Base-by-base conservation (phyloP, 2,113 vertebrate species). In the Pedionomus torquatus region DNA sequence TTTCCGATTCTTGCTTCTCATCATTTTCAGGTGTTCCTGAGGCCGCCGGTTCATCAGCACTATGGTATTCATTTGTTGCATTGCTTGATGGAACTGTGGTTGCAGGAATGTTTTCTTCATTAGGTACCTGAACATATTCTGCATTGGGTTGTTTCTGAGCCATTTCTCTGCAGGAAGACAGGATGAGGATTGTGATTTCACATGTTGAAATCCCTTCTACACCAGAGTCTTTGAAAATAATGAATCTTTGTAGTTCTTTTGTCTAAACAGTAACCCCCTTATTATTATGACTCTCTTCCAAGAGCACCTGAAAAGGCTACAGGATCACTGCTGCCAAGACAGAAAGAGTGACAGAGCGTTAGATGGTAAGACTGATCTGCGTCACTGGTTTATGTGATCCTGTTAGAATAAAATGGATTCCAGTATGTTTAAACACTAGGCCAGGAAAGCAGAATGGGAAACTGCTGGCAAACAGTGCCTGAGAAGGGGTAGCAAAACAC, bases 81-180 rank as follows among this genome's bases (percentile, higher is more conserved):
- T 94, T 96, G 93, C 85, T 97, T 2, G 85, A 10, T 76, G 95
- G 85, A 72, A 64, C 66, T 58, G 95, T 69, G 79, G 92, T 93
- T 1, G n/a, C 26, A 25, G 97, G 97, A 49, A 70, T 52, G n/a
- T 60, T 76, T 43, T 97, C 93, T 79, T 98, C 97, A 11, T 57
- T 68, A 46, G 98, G 96, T 71, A 98, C 95, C 48, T 93, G 49
- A 35, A 74, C 79, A 1, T 91, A 96, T 15, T 96, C 96, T 44
- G 58, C 76, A 46, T 65, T 86, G 82, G 83, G 5, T 39, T 89
- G 94, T 89, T 84, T 89, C 28, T 96, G 89, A 77, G 87, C 71
- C 93, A 98, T 98, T 87, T 97, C 97, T 94, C 98, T 98, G 95
- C 57, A 93, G 92, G 77, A 97, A 96, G 33, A 96, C 82, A 96